These are phyloP conservation scores for Sturmia bella DNA, from an alignment of 2,888 invertebrate species.

Conservation along the genomic window DNA sequence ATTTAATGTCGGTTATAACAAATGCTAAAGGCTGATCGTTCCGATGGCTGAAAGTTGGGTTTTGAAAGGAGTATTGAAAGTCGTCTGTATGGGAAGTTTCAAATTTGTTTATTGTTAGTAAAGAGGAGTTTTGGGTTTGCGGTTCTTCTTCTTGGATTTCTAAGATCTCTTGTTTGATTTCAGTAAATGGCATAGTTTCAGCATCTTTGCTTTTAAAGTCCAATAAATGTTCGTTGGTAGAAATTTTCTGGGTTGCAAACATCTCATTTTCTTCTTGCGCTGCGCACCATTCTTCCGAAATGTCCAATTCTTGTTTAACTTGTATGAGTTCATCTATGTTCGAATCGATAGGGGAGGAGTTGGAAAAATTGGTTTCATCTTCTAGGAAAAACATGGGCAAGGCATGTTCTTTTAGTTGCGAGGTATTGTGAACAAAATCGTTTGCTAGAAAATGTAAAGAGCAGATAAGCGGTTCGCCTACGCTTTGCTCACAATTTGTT, in stretches of 20 bases:
- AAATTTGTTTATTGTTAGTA: constrained; percentile 36
- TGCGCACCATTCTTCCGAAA: constrained; percentile 35
- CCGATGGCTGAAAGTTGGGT: background rate
- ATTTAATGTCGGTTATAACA: constrained; percentile 58
- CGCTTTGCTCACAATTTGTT: constrained; percentile 33
- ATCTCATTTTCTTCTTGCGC: background rate
- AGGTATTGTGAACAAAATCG: constrained; percentile 39
- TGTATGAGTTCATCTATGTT: constrained; percentile 50
- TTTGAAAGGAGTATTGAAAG: background rate
- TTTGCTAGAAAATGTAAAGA: constrained; percentile 58
- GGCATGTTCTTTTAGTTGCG: constrained; percentile 47
- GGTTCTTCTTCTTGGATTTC: constrained; percentile 51
- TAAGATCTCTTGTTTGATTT: constrained; percentile 48
- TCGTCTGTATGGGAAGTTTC: constrained; percentile 6
- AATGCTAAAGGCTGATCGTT: constrained; percentile 8
- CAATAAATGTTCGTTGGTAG: constrained; percentile 6
- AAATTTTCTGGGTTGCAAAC: background rate
- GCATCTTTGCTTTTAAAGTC: constrained; percentile 11
- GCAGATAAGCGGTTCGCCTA: constrained; percentile 58
- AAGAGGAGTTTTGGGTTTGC: background rate
- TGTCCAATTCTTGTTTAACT: constrained; percentile 59
- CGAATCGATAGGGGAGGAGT: background rate
- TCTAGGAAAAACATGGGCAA: constrained; percentile 64
- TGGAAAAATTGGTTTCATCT: background rate
- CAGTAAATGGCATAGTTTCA: background rate